Evolutionary conservation across 2,888 invertebrate genomes (phyloP), one percentile per base, ranked within the genome.

Genomic region (Stegana nigrithorax): DNA sequence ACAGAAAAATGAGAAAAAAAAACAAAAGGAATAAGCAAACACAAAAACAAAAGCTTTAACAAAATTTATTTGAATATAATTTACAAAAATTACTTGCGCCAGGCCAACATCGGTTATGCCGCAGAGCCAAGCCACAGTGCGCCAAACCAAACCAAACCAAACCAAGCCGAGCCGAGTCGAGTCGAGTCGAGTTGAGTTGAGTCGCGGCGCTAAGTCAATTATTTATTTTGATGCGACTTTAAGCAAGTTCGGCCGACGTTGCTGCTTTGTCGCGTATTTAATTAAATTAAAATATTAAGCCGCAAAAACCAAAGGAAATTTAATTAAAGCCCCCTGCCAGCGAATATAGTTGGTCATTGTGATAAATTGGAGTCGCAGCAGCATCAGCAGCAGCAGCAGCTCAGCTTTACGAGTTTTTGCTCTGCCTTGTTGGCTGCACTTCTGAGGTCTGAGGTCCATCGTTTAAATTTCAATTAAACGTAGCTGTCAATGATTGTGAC

Each of bases 31-130:
- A n/a, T 4, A 39, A 39, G 14, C 32, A 10, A 21, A 47, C 23
- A 23, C 21, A 47, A 32, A 55, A 55, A 55, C 53, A 55, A 55
- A 55, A 55, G 53, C n/a, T n/a, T 55, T 14, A 36, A 8, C 8
- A 55, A 55, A 55, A 55, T 55, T 55, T 55, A 36, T 55, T 55
- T 55, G 27, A 55, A 55, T 55, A 55, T 36, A 27, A 55, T 55
- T 55, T 55, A 55, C 53, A 55, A 55, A 55, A 32, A 55, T 55
- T 55, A 55, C 32, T 55, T 55, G 32, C 53, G 36, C 53, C n/a
- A n/a, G n/a, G n/a, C n/a, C n/a, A n/a, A n/a, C n/a, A n/a, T n/a
- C n/a, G n/a, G n/a, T n/a, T n/a, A n/a, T n/a, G n/a, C n/a, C n/a
- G n/a, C n/a, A n/a, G n/a, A n/a, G n/a, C n/a, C n/a, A n/a, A n/a